Percentiles rank a stretch among this genome's conserved stretches.
Evolutionary conservation across 1,140 invertebrate species (phyloP).

Genomic region (Drosophila ercepeae): DNA sequence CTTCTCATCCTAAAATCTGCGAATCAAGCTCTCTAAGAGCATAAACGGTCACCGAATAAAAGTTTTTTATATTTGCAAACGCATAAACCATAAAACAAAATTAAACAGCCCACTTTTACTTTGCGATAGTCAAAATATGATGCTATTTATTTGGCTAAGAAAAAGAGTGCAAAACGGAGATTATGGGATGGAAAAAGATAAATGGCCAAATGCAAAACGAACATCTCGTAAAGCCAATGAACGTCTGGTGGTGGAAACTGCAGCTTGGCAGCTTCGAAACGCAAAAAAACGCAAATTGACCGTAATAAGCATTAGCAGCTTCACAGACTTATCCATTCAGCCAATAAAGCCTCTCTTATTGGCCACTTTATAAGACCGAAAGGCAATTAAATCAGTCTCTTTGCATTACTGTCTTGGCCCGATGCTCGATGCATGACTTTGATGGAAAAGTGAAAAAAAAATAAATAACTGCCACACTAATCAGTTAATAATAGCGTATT

Average conservation of each 20-base stretch:
- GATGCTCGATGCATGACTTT: slow-evolving; percentile 25
- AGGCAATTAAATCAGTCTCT: slow-evolving; percentile 27
- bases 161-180: neutral
- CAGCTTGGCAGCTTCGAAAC: too few species aligned
- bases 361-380: slow-evolving; percentile 55
- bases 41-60: slow-evolving; percentile 37
- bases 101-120: slow-evolving; percentile 51
- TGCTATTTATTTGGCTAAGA: slow-evolving; percentile 13
- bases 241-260: slow-evolving; percentile 16
- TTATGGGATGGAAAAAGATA: neutral
- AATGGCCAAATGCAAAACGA: slow-evolving; percentile 28
- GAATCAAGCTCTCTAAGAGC: slow-evolving; percentile 12
- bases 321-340: slow-evolving; percentile 12
- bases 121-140: slow-evolving; percentile 29
- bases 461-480: slow-evolving; percentile 38
- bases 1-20: slow-evolving; percentile 5
- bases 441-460: slow-evolving; percentile 26
- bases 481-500: slow-evolving; percentile 30
- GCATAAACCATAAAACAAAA: slow-evolving; percentile 40
- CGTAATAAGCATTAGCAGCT: slow-evolving; percentile 54
- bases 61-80: slow-evolving; percentile 47
- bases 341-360: slow-evolving; percentile 41
- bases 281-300: slow-evolving; percentile 48
- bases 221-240: slow-evolving; percentile 36
- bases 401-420: neutral